These are phyloP conservation scores for Papilio protenor DNA, from an alignment of 2,888 invertebrate genomes.

Conservation along the genomic window DNA sequence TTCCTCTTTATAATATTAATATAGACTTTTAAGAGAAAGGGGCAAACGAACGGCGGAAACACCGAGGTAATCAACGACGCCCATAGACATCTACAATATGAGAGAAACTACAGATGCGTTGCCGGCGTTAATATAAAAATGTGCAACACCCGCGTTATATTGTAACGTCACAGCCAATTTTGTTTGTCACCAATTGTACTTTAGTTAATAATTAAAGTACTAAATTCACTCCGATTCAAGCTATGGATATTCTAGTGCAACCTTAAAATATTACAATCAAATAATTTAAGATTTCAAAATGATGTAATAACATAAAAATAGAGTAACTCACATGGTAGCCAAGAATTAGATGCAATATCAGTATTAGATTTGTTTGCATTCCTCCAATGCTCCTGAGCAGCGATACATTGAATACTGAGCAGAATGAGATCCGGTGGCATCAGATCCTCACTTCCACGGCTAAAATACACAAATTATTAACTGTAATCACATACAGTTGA, in stretches of 20 bases:
- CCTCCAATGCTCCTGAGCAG: slow-evolving; percentile 78
- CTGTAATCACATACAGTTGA: background rate
- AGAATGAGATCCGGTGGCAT: slow-evolving; percentile 90
- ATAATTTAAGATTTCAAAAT: no score
- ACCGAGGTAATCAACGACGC: no score
- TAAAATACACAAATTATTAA: slow-evolving; percentile 61
- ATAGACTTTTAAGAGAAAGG: no score
- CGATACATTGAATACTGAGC: slow-evolving; percentile 86
- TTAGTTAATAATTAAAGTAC: background rate
- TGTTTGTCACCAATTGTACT: no score
- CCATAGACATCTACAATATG: no score
- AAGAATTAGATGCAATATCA: slow-evolving; percentile 50
- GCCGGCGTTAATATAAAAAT: no score
- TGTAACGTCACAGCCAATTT: background rate
- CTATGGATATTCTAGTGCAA: background rate
- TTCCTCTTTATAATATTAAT: no score
- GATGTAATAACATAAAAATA: no score
- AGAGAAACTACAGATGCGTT: no score
- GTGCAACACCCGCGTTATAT: no score
- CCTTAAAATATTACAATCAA: background rate
- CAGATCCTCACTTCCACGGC: slow-evolving; percentile 89
- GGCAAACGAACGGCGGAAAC: no score
- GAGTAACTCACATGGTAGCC: slow-evolving; percentile 70
- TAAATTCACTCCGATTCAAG: background rate
- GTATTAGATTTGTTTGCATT: slow-evolving; percentile 54